Evolutionary conservation across 2,888 invertebrate species (phyloP).

Genomic region (Ormia ochracea): DNA sequence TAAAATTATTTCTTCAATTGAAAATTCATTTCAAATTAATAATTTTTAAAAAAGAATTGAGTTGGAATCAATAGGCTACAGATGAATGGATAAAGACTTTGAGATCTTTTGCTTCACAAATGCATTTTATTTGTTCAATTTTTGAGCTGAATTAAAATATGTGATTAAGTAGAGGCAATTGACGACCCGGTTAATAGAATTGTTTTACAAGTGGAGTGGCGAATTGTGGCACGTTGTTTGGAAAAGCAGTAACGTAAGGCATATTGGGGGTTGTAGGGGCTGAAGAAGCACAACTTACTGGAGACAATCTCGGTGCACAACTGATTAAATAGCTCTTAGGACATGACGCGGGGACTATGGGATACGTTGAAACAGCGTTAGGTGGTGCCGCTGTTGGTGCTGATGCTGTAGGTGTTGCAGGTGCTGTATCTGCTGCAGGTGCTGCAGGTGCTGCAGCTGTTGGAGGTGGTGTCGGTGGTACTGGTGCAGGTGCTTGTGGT

Average conservation of each 20-base stretch:
- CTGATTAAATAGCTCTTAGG: constrained; percentile 73
- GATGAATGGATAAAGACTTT: not conserved
- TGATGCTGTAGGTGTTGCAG: constrained; percentile 27
- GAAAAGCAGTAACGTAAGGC: constrained; percentile 69
- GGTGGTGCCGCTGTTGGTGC: constrained; percentile 65
- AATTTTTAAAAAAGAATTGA: too few relatives aligned
- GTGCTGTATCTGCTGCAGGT: too few relatives aligned
- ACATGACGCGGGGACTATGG: too few relatives aligned
- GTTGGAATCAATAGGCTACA: too few relatives aligned
- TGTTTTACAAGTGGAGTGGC: constrained; percentile 67
- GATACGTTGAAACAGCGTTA: too few relatives aligned
- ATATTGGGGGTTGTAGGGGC: not conserved
- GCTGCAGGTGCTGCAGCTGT: constrained; percentile 22
- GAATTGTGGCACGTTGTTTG: constrained; percentile 71
- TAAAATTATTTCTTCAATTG: too few relatives aligned
- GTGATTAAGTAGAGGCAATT: not conserved
- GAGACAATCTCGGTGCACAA: constrained; percentile 70
- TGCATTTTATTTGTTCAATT: constrained; percentile 39
- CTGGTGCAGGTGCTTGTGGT: not conserved
- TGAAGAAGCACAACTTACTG: constrained; percentile 70
- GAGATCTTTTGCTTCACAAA: constrained; percentile 16
- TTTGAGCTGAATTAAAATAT: constrained; percentile 4
- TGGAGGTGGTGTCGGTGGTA: not conserved
- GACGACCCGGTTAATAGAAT: constrained; percentile 54
- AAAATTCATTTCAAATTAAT: too few relatives aligned